Percentiles rank a stretch among this genome's conserved stretches.
Conservation (phyloP, 2,113 vertebrate genomes). For the Xiphias gladius region DNA sequence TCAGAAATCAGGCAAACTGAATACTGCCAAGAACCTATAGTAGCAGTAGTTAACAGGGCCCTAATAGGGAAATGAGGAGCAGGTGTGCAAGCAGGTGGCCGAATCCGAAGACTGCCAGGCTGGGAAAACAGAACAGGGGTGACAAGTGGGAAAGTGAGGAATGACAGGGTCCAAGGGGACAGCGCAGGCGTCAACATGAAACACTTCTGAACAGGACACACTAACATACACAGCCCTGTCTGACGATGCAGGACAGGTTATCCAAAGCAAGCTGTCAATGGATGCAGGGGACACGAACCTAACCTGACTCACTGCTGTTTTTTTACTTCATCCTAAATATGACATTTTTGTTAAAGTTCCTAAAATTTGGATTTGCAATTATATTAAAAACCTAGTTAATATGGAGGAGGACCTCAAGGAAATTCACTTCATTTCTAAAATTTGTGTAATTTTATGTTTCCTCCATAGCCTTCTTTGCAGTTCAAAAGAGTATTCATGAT, state of each 20-base stretch:
- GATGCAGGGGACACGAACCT: not conserved
- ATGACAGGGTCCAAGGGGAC: conserved; percentile 11
- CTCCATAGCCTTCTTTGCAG: not conserved
- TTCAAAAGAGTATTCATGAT: conserved; percentile 6
- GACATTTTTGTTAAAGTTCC: not conserved
- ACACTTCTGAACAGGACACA: not conserved
- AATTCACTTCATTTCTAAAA: not conserved
- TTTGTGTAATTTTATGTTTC: not conserved
- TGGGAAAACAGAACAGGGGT: conserved; percentile 18
- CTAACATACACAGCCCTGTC: not conserved
- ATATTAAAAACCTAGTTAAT: conserved; percentile 1
- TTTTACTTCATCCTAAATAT: not conserved
- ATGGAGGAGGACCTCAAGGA: not conserved
- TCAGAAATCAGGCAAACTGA: not conserved
- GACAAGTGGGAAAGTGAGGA: conserved; percentile 40
- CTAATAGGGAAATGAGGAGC: conserved; percentile 19
- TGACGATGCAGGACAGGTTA: not conserved
- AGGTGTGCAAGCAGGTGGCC: conserved; percentile 54
- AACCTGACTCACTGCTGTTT: not conserved
- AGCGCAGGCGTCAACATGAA: not conserved
- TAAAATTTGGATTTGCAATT: not conserved
- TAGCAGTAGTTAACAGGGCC: conserved; percentile 14
- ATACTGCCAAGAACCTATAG: not conserved
- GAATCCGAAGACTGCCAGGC: conserved; percentile 33
- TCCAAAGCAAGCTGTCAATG: conserved; percentile 3